phyloP scores from a whole-genome alignment of 2,888 invertebrate genomes.

The Hypercompe scribonia region DNA sequence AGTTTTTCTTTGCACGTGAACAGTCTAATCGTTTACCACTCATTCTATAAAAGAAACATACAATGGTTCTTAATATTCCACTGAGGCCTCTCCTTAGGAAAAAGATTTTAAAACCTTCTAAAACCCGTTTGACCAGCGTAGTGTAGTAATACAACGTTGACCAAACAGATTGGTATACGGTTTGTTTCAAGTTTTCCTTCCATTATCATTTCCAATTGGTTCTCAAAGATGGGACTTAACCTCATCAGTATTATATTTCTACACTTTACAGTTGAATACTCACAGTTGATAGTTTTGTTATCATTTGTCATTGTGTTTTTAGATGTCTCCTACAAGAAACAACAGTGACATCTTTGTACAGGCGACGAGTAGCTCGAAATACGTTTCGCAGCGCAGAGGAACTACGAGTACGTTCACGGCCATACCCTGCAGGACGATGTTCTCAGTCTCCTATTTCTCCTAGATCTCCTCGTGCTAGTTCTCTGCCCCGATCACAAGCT shows the following conservation, averaged over 20 bases:
- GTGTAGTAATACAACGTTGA: too few species aligned
- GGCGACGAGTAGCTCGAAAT: slow-evolving; percentile 69
- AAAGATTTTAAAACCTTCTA: too few species aligned
- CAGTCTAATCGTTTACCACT: not conserved
- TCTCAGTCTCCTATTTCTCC: slow-evolving; percentile 58
- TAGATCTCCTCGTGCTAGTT: slow-evolving; percentile 66
- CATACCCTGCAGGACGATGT: slow-evolving; percentile 61
- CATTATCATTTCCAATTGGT: not conserved
- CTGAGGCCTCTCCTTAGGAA: too few species aligned
- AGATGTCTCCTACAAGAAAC: slow-evolving; percentile 80
- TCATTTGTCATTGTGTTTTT: slow-evolving; percentile 17
- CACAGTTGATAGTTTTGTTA: not conserved
- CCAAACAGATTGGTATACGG: too few species aligned
- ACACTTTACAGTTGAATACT: not conserved
- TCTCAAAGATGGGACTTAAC: not conserved
- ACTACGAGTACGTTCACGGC: slow-evolving; percentile 71
- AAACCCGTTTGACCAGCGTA: too few species aligned
- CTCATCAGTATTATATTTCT: too few species aligned
- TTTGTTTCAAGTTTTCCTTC: not conserved
- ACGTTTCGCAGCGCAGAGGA: slow-evolving; percentile 79
- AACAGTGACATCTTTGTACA: slow-evolving; percentile 69
- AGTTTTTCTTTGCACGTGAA: not conserved
- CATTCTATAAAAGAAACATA: not conserved
- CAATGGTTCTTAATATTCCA: too few species aligned
- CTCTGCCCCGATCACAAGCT: slow-evolving; percentile 65